Conservation (phyloP, 1,140 invertebrate species). For the Oppia nitens region DNA sequence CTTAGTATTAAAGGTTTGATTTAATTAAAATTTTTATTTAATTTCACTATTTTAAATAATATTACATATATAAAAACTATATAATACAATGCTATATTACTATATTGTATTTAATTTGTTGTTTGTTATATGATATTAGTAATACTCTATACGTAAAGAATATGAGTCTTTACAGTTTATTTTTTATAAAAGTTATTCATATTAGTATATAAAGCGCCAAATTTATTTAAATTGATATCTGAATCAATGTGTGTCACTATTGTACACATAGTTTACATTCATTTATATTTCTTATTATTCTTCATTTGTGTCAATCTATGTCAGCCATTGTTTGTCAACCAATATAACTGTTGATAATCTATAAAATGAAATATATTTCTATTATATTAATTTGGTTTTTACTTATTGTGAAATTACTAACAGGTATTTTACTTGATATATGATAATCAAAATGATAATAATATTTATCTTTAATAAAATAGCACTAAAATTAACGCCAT, state of each 20-base stretch:
- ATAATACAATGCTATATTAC: no score
- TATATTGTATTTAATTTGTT: neutral
- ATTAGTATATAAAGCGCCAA: no score
- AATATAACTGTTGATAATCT: neutral
- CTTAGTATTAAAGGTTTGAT: constrained; percentile 9
- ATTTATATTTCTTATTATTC: no score
- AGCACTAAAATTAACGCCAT: constrained; percentile 5
- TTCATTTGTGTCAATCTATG: neutral
- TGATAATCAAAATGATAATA: neutral
- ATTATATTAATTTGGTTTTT: no score
- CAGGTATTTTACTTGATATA: neutral
- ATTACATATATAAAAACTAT: neutral
- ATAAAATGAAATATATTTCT: neutral
- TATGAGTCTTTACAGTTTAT: constrained; percentile 12
- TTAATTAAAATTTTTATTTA: neutral
- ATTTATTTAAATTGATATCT: no score
- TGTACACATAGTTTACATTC: no score
- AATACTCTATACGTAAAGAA: no score
- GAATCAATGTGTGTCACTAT: no score
- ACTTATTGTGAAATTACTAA: no score
- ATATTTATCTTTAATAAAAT: neutral
- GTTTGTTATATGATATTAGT: no score
- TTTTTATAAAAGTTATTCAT: no score
- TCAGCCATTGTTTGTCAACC: neutral
- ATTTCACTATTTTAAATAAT: neutral